These are phyloP conservation scores for Trissolcus basalis DNA, from an alignment of 1,140 invertebrate genomes.

Conservation along the genomic window DNA sequence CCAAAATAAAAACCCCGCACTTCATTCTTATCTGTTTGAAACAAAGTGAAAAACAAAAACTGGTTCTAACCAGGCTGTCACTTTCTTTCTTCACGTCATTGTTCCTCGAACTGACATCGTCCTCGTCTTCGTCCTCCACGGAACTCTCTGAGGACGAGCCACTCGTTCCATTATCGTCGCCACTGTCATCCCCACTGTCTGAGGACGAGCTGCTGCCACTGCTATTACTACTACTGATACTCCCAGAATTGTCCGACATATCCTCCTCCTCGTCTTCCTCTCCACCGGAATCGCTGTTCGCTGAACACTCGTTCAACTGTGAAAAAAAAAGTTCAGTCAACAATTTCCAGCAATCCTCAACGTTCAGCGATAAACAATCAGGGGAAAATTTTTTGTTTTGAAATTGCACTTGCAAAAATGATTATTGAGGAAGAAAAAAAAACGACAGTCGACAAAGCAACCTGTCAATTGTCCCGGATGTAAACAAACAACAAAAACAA, in stretches of 20 bases:
- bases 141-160: constrained; percentile 46
- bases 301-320: constrained; percentile 73
- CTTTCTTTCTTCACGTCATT: constrained; percentile 39
- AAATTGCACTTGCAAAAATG: too few species aligned
- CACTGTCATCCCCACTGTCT: constrained; percentile 66
- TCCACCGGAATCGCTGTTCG: constrained; percentile 71
- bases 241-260: constrained; percentile 67
- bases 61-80: constrained; percentile 47
- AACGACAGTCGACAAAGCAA: too few species aligned
- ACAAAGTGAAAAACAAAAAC: too few species aligned
- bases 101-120: constrained; percentile 39
- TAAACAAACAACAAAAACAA: constrained; percentile 3
- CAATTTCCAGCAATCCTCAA: too few species aligned
- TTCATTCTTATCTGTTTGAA: constrained; percentile 17
- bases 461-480: constrained; percentile 1
- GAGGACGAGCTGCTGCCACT: constrained; percentile 69
- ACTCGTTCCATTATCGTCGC: constrained; percentile 48
- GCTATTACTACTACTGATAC: constrained; percentile 69
- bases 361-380: too few species aligned
- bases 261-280: constrained; percentile 75
- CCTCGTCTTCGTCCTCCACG: constrained; percentile 49
- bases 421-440: not conserved
- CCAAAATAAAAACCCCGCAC: constrained; percentile 17
- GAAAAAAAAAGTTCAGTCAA: constrained; percentile 2
- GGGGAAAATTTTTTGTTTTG: too few species aligned